Evolutionary conservation across 2,888 invertebrate genomes (phyloP), one percentile per base, ranked within the genome.

Genomic region (Auanema sp.): DNA sequence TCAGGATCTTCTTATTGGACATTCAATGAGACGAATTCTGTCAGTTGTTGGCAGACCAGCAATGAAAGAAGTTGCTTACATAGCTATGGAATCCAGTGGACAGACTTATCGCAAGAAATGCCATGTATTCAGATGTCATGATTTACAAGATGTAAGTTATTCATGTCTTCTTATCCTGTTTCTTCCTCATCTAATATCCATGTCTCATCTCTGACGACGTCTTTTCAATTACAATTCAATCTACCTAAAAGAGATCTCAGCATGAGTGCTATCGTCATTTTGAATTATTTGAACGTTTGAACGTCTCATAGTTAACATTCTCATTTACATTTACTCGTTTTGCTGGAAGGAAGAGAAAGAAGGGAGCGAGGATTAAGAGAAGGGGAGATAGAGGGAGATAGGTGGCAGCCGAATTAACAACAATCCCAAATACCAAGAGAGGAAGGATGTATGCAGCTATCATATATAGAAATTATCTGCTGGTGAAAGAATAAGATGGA

Each of bases 1-100:
- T 54, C 67, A 74, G 74, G 68, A 66, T 2, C 23, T 65, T 41
- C 56, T 74, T 14, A 62, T 74, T 62, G 62, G 68, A 12, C 74
- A 74, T 60, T 74, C 74, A n/a, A 58, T 74, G 16, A 69, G 70
- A 6, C 71, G 74, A 16, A 64, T 74, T 52, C 60, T 64, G 55
- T 66, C 61, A 41, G 59, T 68, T 49, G 60, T 69, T 18, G 69
- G 66, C 23, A 58, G 69, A 44, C 67, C 68, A n/a, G 14, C 53
- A 25, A 53, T 54, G n/a, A 52, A 58, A 8, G 68, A 68, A 47
- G 44, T 74, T n/a, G 74, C 71, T 4, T 74, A 74, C 66, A 66
- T 74, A 11, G 72, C 74, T 5, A 52, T 66, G 16, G 74, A 74
- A 51, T 68, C 71, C 18, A 60, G 68, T 14, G 74, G 74, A 21